Evolutionary conservation across 1,140 invertebrate genomes (phyloP).

Genomic region (Drosophila punjabiensis): DNA sequence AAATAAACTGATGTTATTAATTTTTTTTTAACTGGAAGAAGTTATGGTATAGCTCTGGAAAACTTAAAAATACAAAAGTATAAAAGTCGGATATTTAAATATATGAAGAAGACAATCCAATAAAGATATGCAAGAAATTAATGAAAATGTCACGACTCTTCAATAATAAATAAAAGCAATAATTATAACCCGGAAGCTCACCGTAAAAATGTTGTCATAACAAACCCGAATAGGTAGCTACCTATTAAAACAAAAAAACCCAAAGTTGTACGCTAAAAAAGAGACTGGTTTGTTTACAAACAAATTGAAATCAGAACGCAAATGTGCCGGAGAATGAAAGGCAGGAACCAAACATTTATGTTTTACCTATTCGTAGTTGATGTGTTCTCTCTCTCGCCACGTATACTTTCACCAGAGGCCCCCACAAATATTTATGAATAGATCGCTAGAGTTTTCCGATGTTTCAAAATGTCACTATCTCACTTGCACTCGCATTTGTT

Average conservation of each 20-base stretch:
- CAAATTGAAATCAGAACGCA: slow-evolving; percentile 7
- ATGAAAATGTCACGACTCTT: no score
- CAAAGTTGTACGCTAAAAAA: background rate
- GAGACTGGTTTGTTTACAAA: slow-evolving; percentile 35
- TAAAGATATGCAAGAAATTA: background rate
- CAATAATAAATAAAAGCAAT: background rate
- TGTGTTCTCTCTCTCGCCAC: slow-evolving; percentile 8
- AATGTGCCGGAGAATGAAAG: slow-evolving; percentile 33
- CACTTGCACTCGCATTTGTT: slow-evolving; percentile 68
- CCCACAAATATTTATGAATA: slow-evolving; percentile 33
- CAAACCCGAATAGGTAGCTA: background rate
- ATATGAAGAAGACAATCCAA: background rate
- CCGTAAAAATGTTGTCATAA: background rate
- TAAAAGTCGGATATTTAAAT: no score
- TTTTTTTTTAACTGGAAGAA: no score
- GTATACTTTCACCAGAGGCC: slow-evolving; percentile 13
- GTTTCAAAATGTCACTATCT: slow-evolving; percentile 21
- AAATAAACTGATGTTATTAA: no score
- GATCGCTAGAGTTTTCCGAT: slow-evolving; percentile 21
- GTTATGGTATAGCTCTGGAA: no score
- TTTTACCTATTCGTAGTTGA: slow-evolving; percentile 11
- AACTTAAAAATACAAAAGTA: no score
- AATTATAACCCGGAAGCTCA: background rate
- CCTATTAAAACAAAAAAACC: background rate
- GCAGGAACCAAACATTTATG: slow-evolving; percentile 30